Evolutionary conservation across 2,888 invertebrate species (phyloP).

Genomic region (Morpho helenor): DNA sequence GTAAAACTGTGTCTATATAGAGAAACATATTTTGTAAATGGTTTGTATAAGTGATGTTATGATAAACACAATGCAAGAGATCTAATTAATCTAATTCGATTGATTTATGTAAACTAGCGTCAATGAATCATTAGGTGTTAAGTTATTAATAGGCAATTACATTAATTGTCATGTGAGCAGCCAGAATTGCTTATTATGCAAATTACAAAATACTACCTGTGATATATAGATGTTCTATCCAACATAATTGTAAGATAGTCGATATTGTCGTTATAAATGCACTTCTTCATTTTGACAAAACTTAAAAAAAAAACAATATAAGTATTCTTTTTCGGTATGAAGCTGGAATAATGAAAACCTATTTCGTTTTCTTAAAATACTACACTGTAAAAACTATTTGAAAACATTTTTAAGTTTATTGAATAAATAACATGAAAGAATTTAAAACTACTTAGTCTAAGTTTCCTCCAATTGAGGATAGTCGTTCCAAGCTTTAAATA

Average conservation of each 20-base stretch:
- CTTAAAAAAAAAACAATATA: too few species aligned
- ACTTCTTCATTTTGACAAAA: too few species aligned
- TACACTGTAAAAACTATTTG: conserved; percentile 1
- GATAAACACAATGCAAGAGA: too few species aligned
- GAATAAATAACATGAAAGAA: conserved; percentile 10
- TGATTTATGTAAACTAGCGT: conserved; percentile 1
- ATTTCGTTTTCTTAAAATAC: background rate
- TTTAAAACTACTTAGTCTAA: conserved; percentile 20
- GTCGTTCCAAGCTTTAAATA: conserved; percentile 23
- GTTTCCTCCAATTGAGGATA: conserved; percentile 20
- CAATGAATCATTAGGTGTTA: conserved; percentile 9
- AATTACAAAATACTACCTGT: background rate
- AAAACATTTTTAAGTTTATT: conserved; percentile 13
- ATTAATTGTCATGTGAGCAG: background rate
- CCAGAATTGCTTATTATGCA: background rate
- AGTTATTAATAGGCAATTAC: conserved; percentile 2
- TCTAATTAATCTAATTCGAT: background rate
- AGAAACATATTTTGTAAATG: too few species aligned
- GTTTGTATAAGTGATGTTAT: too few species aligned
- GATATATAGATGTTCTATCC: too few species aligned
- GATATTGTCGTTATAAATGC: background rate
- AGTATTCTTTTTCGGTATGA: background rate
- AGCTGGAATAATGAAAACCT: background rate
- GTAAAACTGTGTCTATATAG: too few species aligned
- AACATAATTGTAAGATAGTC: background rate